Base-by-base conservation (phyloP, 2,797 vertebrate genomes). In the Etheostoma nigrum region DNA sequence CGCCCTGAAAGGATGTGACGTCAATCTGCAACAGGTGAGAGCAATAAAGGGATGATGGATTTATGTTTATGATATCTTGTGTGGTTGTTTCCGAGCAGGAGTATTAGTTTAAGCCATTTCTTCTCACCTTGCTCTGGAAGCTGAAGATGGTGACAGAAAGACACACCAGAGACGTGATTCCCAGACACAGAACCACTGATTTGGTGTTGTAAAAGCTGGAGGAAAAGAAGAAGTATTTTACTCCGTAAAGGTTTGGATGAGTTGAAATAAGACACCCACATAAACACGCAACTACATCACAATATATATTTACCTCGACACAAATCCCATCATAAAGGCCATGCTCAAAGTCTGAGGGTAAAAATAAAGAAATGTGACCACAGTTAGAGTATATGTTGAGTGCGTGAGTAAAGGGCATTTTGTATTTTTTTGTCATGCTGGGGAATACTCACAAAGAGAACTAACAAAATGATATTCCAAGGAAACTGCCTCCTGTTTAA, bases 141-240 rank as follows among this genome's bases (percentile, higher is more conserved):
- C 97, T 99, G 95, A 98, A 98, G 91, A 98, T 45, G 1, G 96
- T 97, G 90, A 99, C 96, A 0, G 96, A 96, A 4, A 99, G 93
- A 89, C 97, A 98, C 78, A 99, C 97, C 19, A 96, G 81, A 6
- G 96, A 94, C 0, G 98, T 98, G 93, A 99, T 97, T 2, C 96
- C 96, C 66, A 99, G 89, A 70, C 97, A 99, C 83, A 99, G 89
- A 14, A 97, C 80, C 79, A 99, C 97, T 0, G 97, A 97, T 14
- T 93, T 97, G 67, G 97, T 98, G 86, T 98, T 96, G 93, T 98
- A 99, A 87, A 96, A 99, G 74, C 98, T 99, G 93, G 10, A 68
- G 65, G 54, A 60, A 40, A 33, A 74, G 21, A 74, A 23, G 58
- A 2, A 42, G 36, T 16, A 12, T 54, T 80, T 69, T 21, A 57